Conservation (phyloP, 2,888 invertebrate species). For the Melikaiella ostensackeni region DNA sequence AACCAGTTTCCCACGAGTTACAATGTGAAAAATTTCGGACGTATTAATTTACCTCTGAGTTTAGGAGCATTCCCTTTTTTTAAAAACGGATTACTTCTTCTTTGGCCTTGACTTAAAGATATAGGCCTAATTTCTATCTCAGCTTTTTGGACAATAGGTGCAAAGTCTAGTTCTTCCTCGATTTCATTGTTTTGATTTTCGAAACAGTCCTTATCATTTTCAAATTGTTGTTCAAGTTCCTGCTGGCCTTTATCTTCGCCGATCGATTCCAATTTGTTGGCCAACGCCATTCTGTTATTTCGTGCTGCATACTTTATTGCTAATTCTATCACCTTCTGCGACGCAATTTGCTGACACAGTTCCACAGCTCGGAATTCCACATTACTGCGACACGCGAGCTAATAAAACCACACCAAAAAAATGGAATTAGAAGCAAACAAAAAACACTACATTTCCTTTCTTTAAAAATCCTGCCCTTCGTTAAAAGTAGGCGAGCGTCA, state of each 20-base stretch:
- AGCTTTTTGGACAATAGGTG: constrained; percentile 58
- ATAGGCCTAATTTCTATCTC: constrained; percentile 71
- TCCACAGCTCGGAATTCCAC: constrained; percentile 92
- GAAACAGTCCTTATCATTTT: constrained; percentile 61
- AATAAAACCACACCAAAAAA: constrained; percentile 57
- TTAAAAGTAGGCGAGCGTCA: no score
- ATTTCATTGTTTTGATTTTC: constrained; percentile 55
- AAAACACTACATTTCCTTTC: background rate
- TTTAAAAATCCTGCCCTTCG: no score
- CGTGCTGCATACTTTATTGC: constrained; percentile 94
- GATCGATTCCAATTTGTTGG: constrained; percentile 83
- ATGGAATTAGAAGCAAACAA: constrained; percentile 40
- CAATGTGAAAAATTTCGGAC: constrained; percentile 55
- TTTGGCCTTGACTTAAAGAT: constrained; percentile 55
- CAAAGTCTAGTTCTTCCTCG: constrained; percentile 59
- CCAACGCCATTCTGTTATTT: constrained; percentile 86
- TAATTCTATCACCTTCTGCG: constrained; percentile 86
- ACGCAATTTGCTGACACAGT: constrained; percentile 89
- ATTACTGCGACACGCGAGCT: constrained; percentile 91
- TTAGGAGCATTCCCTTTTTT: constrained; percentile 65
- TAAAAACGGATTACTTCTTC: constrained; percentile 77
- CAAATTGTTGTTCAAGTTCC: constrained; percentile 63
- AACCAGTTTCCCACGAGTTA: no score
- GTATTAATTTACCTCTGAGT: constrained; percentile 65
- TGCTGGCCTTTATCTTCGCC: constrained; percentile 68